Evolutionary conservation across 2,888 invertebrate genomes (phyloP).

Genomic region (Eupithecia tripunctaria): DNA sequence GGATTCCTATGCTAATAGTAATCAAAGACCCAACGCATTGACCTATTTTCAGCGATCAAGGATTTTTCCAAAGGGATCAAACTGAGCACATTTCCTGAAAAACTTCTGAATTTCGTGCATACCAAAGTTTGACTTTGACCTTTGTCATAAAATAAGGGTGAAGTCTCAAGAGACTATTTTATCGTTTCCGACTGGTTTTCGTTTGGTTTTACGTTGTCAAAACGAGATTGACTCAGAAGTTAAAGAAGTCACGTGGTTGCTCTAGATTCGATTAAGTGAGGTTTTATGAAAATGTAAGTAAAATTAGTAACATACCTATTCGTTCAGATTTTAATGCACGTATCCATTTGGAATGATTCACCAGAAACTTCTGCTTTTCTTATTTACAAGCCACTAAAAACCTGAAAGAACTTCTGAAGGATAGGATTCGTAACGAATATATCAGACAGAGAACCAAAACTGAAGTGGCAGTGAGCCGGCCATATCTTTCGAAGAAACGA

Average conservation of each 20-base stretch:
- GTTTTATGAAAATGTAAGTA: background rate
- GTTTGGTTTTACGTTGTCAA: background rate
- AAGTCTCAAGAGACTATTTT: slow-evolving; percentile 11
- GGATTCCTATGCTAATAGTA: slow-evolving; percentile 5
- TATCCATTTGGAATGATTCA: no score
- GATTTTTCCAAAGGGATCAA: background rate
- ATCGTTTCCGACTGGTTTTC: background rate
- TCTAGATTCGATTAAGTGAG: no score
- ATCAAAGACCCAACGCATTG: slow-evolving; percentile 2
- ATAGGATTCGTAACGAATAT: no score
- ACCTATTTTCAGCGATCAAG: slow-evolving; percentile 4
- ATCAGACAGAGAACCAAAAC: no score
- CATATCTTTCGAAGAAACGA: no score
- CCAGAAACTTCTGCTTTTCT: no score
- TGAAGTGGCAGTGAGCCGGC: no score
- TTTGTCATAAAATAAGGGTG: slow-evolving; percentile 11
- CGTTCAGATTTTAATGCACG: no score
- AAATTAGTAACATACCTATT: background rate
- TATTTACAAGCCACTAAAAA: no score
- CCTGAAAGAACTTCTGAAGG: no score
- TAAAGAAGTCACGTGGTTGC: no score
- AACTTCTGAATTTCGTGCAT: slow-evolving; percentile 4
- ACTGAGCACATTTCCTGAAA: slow-evolving; percentile 3
- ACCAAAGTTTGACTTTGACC: slow-evolving; percentile 7
- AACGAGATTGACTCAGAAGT: slow-evolving; percentile 2